Evolutionary conservation across 2,888 invertebrate genomes (phyloP).

Genomic region (Linnaemya vulpina): DNA sequence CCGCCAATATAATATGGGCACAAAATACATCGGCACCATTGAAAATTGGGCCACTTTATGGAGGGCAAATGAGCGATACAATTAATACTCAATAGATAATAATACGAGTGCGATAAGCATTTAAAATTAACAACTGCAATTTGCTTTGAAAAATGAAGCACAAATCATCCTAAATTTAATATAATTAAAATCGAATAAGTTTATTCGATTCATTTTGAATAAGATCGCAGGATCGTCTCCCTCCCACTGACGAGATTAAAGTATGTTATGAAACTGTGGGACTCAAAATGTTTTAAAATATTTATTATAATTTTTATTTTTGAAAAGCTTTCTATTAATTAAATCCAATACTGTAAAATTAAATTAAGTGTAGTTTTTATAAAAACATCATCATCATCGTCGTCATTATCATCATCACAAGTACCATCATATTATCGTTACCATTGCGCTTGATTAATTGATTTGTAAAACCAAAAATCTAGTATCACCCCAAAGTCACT

Average conservation of each 20-base stretch:
- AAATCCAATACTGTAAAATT: constrained; percentile 55
- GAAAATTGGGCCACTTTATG: too few species aligned
- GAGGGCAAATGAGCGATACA: too few species aligned
- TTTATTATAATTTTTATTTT: constrained; percentile 32
- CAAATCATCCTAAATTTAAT: too few species aligned
- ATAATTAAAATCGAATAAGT: too few species aligned
- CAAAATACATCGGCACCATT: too few species aligned
- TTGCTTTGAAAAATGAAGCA: too few species aligned
- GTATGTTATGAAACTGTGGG: background rate
- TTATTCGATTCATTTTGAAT: too few species aligned
- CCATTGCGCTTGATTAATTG: background rate
- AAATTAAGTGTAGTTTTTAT: constrained; percentile 42
- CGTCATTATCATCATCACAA: background rate
- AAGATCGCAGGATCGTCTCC: too few species aligned
- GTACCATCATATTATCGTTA: background rate
- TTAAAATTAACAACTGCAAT: too few species aligned
- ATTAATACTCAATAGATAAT: too few species aligned
- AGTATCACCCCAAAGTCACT: background rate
- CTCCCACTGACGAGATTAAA: background rate
- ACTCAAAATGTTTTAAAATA: constrained; percentile 31
- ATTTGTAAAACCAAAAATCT: constrained; percentile 28
- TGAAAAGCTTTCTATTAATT: constrained; percentile 44
- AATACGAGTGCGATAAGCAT: too few species aligned
- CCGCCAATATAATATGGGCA: too few species aligned
- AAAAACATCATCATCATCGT: constrained; percentile 23